Evolutionary conservation across 2,113 vertebrate genomes (phyloP).

Genomic region (Choloepus hoffmanni): DNA sequence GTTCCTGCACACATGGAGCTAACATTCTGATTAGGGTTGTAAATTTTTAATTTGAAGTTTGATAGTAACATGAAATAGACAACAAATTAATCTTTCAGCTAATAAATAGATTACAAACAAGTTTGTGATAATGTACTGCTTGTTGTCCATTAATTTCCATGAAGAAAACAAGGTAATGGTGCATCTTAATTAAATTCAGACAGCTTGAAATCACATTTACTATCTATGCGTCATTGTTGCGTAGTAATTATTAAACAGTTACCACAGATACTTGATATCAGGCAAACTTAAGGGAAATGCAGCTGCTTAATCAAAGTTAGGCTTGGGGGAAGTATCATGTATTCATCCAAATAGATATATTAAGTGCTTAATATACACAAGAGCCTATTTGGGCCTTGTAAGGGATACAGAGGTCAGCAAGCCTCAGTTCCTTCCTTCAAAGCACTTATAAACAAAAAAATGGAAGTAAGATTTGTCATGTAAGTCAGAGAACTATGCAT

Average conservation of each 20-base stretch:
- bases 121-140: constrained; percentile 38
- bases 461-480: background rate
- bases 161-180: constrained; percentile 27
- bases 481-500: background rate
- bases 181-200: constrained; percentile 67
- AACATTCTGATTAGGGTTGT: constrained; percentile 6
- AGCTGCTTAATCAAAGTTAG: constrained; percentile 32
- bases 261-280: constrained; percentile 15
- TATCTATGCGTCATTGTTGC: background rate
- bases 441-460: background rate
- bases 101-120: constrained; percentile 45
- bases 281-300: background rate
- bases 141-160: constrained; percentile 53
- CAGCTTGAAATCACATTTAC: constrained; percentile 56
- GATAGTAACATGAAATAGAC: background rate
- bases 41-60: constrained; percentile 54
- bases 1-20: background rate
- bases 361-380: background rate
- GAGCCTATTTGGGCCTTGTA: background rate
- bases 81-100: background rate
- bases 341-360: constrained; percentile 12
- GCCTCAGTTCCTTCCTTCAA: background rate
- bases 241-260: constrained; percentile 47
- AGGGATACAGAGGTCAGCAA: background rate
- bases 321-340: background rate